Conservation (phyloP, 2,113 vertebrate species). For the Silurus asotus region DNA sequence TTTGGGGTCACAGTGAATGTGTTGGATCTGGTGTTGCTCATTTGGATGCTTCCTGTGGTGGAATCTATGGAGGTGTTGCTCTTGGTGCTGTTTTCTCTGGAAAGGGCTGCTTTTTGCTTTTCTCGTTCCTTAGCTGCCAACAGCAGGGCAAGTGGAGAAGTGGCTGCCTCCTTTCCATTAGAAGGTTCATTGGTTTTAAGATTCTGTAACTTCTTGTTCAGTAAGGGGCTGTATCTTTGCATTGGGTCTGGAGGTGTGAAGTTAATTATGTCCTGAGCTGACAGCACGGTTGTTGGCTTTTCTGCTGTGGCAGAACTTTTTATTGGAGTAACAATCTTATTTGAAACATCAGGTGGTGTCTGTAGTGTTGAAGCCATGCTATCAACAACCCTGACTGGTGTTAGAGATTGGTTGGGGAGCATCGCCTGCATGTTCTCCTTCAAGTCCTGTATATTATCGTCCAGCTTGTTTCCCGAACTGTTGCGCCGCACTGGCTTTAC, state of each 20-base stretch:
- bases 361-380: conserved; percentile 5
- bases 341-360: conserved; percentile 37
- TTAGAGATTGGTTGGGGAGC: conserved; percentile 36
- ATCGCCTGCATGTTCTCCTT: conserved; percentile 49
- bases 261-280: conserved; percentile 43
- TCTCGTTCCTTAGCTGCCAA: conserved; percentile 87
- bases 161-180: conserved; percentile 47
- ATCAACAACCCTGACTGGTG: conserved; percentile 30
- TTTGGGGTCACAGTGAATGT: conserved; percentile 76
- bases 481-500: conserved; percentile 60
- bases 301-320: conserved; percentile 53
- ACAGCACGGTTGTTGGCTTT: conserved; percentile 16
- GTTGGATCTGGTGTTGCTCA: conserved; percentile 66
- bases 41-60: conserved; percentile 61
- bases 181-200: conserved; percentile 63
- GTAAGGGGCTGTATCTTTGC: conserved; percentile 59
- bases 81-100: conserved; percentile 59
- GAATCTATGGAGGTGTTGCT: conserved; percentile 51
- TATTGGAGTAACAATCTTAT: conserved; percentile 7
- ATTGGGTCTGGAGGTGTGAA: conserved; percentile 30
- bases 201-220: conserved; percentile 69
- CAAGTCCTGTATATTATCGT: conserved; percentile 47
- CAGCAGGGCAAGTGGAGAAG: conserved; percentile 87
- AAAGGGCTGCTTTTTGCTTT: conserved; percentile 67
- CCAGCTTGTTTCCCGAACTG: conserved; percentile 48